phyloP scores from a whole-genome alignment of 2,113 vertebrate species.

The cattle (Bos taurus) region ARS-UCD2.0 NC_037342.1:81037001-81037500 shows the following conservation, averaged over 20 bases:
- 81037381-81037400: neutral
- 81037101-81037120: neutral
- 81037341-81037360: neutral
- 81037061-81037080: neutral
- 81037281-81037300: neutral
- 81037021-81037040: neutral
- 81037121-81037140: neutral
- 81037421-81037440: neutral
- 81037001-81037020: neutral
- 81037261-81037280: neutral
- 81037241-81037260: neutral
- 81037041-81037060: neutral
- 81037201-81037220: no score
- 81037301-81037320: neutral
- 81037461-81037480: neutral
- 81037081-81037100: neutral
- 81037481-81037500: neutral
- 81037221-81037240: neutral
- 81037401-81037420: neutral
- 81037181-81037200: neutral
- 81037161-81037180: neutral
- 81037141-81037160: neutral
- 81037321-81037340: neutral
- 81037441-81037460: neutral
- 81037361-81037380: neutral